Conservation (phyloP, 2,888 invertebrate genomes). For the Pimpla rufipes region DNA sequence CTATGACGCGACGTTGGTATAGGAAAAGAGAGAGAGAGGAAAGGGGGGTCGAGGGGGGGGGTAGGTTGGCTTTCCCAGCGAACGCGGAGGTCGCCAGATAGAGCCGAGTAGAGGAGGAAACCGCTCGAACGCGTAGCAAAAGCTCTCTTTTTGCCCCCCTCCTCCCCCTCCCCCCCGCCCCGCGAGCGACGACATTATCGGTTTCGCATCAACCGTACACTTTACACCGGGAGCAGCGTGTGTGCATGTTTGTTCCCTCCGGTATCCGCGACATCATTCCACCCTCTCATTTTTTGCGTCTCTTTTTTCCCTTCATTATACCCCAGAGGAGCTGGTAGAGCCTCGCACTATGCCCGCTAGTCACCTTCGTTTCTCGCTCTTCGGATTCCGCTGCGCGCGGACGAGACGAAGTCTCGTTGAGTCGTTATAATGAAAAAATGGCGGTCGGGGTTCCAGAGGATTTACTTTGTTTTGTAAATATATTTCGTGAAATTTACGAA, state of each 20-base stretch:
- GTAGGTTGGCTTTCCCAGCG: conserved; percentile 50
- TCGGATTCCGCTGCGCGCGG: background rate
- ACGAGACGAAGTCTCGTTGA: conserved; percentile 13
- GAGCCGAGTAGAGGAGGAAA: conserved; percentile 19
- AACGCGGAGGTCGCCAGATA: conserved; percentile 53
- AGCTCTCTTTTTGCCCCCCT: conserved; percentile 53
- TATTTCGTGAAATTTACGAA: no score
- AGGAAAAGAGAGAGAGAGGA: conserved; percentile 33
- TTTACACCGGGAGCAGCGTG: conserved; percentile 75
- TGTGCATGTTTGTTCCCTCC: conserved; percentile 47
- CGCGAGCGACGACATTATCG: conserved; percentile 80
- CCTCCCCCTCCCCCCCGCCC: conserved; percentile 32
- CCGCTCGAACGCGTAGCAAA: conserved; percentile 68
- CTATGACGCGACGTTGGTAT: background rate
- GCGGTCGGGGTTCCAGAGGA: no score
- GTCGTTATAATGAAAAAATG: conserved; percentile 31
- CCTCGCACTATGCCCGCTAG: background rate
- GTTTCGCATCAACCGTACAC: conserved; percentile 82
- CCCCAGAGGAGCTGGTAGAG: conserved; percentile 11
- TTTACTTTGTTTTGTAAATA: no score
- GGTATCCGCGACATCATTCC: conserved; percentile 34
- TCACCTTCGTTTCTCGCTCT: background rate
- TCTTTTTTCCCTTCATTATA: conserved; percentile 34
- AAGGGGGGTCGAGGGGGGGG: conserved; percentile 1
- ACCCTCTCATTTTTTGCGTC: conserved; percentile 12